Percentiles rank a stretch among this genome's conserved stretches.
phyloP scores from a whole-genome alignment of 2,888 invertebrate genomes.

The Mythimna ferrago region DNA sequence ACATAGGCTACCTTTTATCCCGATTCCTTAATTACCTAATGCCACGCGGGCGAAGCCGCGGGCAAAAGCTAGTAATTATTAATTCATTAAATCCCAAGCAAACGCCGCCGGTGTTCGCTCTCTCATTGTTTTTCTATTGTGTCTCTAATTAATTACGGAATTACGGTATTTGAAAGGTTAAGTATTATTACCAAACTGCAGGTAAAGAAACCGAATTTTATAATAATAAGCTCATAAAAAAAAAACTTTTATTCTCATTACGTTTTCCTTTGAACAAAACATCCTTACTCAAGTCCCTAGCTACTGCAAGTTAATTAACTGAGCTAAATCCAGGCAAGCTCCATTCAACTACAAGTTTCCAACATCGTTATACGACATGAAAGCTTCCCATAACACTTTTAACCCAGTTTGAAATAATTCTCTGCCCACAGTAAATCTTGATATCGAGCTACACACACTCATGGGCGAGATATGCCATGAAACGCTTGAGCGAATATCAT shows the following conservation, averaged over 20 bases:
- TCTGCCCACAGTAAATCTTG: conserved; percentile 15
- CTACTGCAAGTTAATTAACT: conserved; percentile 3
- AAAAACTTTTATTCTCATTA: background rate
- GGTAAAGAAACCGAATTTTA: too few species aligned
- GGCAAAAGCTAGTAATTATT: too few species aligned
- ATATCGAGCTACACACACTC: conserved; percentile 31
- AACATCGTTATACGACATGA: conserved; percentile 41
- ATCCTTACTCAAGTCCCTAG: background rate
- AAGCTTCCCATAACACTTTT: conserved; percentile 21
- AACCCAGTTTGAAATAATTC: conserved; percentile 41
- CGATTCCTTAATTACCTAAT: too few species aligned
- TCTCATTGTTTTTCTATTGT: too few species aligned
- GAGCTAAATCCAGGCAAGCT: conserved; percentile 5
- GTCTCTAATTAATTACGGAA: too few species aligned
- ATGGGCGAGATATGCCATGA: conserved; percentile 1
- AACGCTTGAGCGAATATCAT: conserved; percentile 1
- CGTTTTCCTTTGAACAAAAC: background rate
- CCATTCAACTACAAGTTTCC: conserved; percentile 6
- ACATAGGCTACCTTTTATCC: too few species aligned
- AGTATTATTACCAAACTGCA: too few species aligned
- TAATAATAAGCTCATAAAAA: background rate
- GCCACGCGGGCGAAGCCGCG: too few species aligned
- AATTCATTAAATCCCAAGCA: too few species aligned
- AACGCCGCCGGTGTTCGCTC: too few species aligned
- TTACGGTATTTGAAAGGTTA: too few species aligned